These are phyloP conservation scores for Geopemphigus sp. DNA, from an alignment of 1,140 invertebrate genomes.

Conservation along the genomic window DNA sequence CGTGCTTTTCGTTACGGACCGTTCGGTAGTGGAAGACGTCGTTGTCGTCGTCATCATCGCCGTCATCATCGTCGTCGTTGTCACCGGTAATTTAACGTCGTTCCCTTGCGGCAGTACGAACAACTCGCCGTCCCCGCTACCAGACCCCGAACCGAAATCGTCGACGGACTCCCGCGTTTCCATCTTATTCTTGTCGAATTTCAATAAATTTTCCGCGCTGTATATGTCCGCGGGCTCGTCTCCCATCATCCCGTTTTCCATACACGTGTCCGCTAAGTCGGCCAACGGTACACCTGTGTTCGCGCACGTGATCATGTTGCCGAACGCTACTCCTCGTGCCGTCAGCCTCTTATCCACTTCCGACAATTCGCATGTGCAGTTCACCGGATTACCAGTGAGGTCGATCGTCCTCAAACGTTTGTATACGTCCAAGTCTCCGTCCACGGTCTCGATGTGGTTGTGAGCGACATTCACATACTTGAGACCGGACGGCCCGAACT, in stretches of 20 bases:
- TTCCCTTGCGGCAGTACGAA: too few relatives aligned
- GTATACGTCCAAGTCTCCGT: conserved; percentile 4
- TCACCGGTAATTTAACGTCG: too few relatives aligned
- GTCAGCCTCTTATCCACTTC: conserved; percentile 4
- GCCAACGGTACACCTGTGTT: conserved; percentile 6
- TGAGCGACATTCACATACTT: conserved; percentile 20
- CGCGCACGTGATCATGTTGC: not conserved
- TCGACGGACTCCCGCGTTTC: not conserved
- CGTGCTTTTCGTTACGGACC: not conserved
- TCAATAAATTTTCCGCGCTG: not conserved
- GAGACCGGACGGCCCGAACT: conserved; percentile 12
- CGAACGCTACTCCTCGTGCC: conserved; percentile 1
- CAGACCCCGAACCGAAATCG: conserved; percentile 29
- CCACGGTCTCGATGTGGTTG: not conserved
- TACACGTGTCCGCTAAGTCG: conserved; percentile 11
- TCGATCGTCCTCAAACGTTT: conserved; percentile 21
- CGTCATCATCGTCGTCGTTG: not conserved
- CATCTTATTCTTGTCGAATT: not conserved
- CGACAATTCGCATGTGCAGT: conserved; percentile 24
- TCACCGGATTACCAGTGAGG: conserved; percentile 27
- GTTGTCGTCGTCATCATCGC: not conserved
- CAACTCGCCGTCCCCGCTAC: conserved; percentile 24
- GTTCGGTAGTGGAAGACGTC: too few relatives aligned
- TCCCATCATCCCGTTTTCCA: conserved; percentile 34
- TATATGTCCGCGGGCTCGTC: not conserved